Evolutionary conservation across 37 sponge, comb jelly and placozoan species (phyloP).

Genomic region (Ianthella basta): DNA sequence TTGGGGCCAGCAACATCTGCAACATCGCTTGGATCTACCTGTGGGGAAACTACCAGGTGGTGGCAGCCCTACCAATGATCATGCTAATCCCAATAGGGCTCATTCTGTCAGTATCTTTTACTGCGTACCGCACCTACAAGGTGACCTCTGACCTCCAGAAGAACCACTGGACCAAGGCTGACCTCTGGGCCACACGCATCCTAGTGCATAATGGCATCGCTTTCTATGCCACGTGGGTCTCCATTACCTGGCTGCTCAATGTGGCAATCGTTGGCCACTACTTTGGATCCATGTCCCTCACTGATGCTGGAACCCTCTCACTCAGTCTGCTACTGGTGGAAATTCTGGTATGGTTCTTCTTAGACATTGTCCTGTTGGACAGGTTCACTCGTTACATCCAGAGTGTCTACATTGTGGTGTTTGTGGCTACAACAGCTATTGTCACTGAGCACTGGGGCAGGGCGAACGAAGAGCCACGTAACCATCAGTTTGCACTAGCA

Average conservation of each 20-base stretch:
- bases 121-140: conserved; percentile 20
- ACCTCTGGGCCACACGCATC: conserved; percentile 18
- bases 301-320: conserved; percentile 31
- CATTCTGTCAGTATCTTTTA: background rate
- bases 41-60: conserved; percentile 39
- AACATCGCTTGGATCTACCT: conserved; percentile 55
- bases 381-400: conserved; percentile 43
- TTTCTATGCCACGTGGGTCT: conserved; percentile 23
- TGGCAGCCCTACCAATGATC: conserved; percentile 47
- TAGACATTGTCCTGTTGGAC: conserved; percentile 29
- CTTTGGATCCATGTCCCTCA: background rate
- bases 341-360: conserved; percentile 33
- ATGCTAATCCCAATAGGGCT: background rate
- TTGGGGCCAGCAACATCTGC: conserved; percentile 4
- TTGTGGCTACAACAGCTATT: conserved; percentile 18
- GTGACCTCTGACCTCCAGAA: background rate
- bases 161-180: background rate
- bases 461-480: background rate
- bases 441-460: conserved; percentile 19
- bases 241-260: conserved; percentile 26
- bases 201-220: conserved; percentile 31
- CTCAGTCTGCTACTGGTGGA: conserved; percentile 37
- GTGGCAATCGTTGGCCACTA: conserved; percentile 19
- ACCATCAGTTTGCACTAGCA: conserved; percentile 20
- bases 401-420: conserved; percentile 38